Evolutionary conservation across 2,888 invertebrate genomes (phyloP).

Genomic region (Linyphia triangularis): DNA sequence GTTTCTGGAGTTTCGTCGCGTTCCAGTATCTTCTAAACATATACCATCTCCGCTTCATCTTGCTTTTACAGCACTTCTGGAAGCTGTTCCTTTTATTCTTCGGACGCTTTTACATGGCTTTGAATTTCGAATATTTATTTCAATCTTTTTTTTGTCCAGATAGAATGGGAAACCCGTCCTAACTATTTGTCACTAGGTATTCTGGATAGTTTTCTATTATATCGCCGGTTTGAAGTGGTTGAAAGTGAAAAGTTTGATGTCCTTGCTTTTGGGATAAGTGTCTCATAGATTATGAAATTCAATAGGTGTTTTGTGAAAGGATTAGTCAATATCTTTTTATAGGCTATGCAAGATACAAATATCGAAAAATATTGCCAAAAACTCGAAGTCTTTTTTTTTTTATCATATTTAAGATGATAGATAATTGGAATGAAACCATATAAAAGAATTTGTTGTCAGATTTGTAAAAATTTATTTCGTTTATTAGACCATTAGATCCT

Average conservation of each 20-base stretch:
- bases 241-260: no score
- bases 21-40: constrained; percentile 36
- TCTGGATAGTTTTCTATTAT: background rate
- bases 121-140: constrained; percentile 37
- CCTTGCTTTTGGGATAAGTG: background rate
- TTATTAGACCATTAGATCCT: no score
- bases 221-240: background rate
- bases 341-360: no score
- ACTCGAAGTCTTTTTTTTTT: no score
- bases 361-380: no score
- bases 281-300: background rate
- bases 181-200: constrained; percentile 10
- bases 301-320: background rate
- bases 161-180: constrained; percentile 3
- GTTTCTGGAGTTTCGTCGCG: constrained; percentile 40
- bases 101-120: constrained; percentile 32
- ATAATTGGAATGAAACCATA: no score
- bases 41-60: constrained; percentile 37
- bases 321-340: background rate
- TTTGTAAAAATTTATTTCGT: no score
- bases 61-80: constrained; percentile 36
- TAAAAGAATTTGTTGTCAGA: no score
- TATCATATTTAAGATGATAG: no score
- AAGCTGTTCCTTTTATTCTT: constrained; percentile 6
- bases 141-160: background rate